Base-by-base conservation (phyloP, 2,888 invertebrate genomes). In the Leptinotarsa haldemani region DNA sequence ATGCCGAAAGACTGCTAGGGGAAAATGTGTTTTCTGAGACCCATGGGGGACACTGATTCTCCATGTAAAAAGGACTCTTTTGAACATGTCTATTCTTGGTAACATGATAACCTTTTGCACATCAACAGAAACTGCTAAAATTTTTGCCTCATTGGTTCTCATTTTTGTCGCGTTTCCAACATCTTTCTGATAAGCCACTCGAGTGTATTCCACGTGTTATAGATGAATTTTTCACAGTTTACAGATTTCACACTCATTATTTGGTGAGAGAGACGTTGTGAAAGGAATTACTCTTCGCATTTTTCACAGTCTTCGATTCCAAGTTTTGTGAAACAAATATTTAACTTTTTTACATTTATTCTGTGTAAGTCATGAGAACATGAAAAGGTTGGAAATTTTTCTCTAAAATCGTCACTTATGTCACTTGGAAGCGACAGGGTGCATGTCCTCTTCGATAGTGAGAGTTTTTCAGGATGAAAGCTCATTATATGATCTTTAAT, bases 1-100 rank as follows among this genome's bases (percentile, higher is more conserved):
- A 73, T 85, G 81, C 83, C 81, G 80, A 30, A 81, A 58, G 30
- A 73, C 74, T 47, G 80, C 80, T 30, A 75, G 15, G n/a, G 78
- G 47, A 48, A 9, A 15, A 25, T n/a, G 7, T 15, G 12, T 61
- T 53, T 58, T 50, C 47, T 56, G 58, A 22, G 46, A 53, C 16
- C 76, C 76, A 12, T 73, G n/a, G 15, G 75, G 56, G 25, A 67
- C 73, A 18, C 70, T 48, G n/a, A 68, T 15, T 58, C 71, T 18
- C 65, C 69, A 40, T 18, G 18, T 52, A n/a, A n/a, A 52, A 18
- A 52, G 4, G 18, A 52, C 52, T 52, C 52, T 52, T 52, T 52
- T 18, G 52, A 52, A 16, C 13, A 48, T 48, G 48, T 48, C 48
- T 48, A 48, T 48, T 48, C 16, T 13, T 48, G 16, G 25, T 15